These are phyloP conservation scores for Branchinecta lindahli DNA, from an alignment of 1,140 invertebrate genomes.

Conservation along the genomic window DNA sequence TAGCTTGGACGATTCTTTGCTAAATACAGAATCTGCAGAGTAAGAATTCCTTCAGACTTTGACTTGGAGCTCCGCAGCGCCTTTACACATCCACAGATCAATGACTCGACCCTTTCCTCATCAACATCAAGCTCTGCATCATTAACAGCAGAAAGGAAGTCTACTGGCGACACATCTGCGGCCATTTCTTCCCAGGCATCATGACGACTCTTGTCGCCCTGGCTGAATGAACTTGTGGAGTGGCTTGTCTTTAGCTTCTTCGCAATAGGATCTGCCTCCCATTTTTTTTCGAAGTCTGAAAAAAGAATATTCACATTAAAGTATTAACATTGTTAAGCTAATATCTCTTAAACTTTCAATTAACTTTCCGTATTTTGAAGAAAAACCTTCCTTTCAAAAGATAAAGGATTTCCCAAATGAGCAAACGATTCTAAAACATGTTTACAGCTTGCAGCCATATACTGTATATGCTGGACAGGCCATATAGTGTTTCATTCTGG, in stretches of 20 bases:
- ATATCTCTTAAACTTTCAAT: slow-evolving; percentile 12
- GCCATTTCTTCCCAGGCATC: slow-evolving; percentile 20
- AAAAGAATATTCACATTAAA: neutral
- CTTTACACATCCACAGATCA: slow-evolving; percentile 39
- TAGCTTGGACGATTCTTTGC: slow-evolving; percentile 60
- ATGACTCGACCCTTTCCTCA: slow-evolving; percentile 34
- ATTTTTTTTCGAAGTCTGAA: slow-evolving; percentile 12
- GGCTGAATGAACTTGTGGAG: neutral
- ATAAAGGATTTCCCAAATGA: too few relatives aligned
- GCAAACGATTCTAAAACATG: too few relatives aligned
- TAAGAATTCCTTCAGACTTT: slow-evolving; percentile 64
- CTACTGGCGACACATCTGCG: slow-evolving; percentile 15
- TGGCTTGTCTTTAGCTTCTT: neutral
- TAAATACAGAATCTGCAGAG: slow-evolving; percentile 61
- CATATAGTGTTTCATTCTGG: too few relatives aligned
- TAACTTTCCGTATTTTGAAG: neutral
- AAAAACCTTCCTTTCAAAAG: neutral
- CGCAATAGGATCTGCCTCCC: neutral
- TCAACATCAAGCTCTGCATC: slow-evolving; percentile 34
- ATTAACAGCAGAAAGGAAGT: slow-evolving; percentile 23
- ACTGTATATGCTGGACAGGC: too few relatives aligned
- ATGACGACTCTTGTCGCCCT: slow-evolving; percentile 10
- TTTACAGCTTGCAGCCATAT: too few relatives aligned
- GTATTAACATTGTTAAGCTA: neutral
- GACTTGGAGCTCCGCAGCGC: slow-evolving; percentile 32